These are phyloP conservation scores for Thumatha senex DNA, from an alignment of 2,888 invertebrate species.

Conservation along the genomic window DNA sequence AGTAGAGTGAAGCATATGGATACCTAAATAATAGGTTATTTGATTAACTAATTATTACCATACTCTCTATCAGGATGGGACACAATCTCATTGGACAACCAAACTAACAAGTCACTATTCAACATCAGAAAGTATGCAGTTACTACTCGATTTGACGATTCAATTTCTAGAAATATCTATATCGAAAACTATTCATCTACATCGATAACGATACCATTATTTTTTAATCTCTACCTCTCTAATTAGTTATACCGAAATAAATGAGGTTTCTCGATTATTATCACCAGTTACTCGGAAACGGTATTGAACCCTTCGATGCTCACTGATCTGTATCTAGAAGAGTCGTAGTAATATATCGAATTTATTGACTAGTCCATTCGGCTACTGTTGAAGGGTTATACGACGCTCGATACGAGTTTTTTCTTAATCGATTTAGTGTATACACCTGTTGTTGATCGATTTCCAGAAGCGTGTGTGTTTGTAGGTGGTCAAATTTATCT, in stretches of 20 bases:
- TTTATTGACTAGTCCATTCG: slow-evolving; percentile 6
- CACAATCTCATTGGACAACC: too few relatives aligned
- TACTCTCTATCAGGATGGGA: too few relatives aligned
- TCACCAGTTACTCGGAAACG: slow-evolving; percentile 27
- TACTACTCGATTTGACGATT: background rate
- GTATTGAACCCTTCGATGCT: slow-evolving; percentile 15
- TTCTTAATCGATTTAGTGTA: background rate
- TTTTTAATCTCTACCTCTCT: slow-evolving; percentile 29
- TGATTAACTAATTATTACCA: too few relatives aligned
- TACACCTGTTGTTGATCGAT: too few relatives aligned
- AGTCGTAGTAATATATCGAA: slow-evolving; percentile 4
- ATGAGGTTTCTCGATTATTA: slow-evolving; percentile 23
- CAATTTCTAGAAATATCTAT: slow-evolving; percentile 8
- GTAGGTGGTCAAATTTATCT: too few relatives aligned
- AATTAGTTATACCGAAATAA: slow-evolving; percentile 26
- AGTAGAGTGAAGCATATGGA: too few relatives aligned
- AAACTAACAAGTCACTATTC: too few relatives aligned
- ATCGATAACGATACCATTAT: slow-evolving; percentile 20
- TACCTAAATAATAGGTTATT: too few relatives aligned
- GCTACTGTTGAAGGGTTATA: slow-evolving; percentile 8
- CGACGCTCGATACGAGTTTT: slow-evolving; percentile 3
- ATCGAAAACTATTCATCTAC: slow-evolving; percentile 14
- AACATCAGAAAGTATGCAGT: background rate
- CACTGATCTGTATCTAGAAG: slow-evolving; percentile 3
- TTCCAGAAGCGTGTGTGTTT: too few relatives aligned